Base-by-base conservation (phyloP, 2,888 invertebrate species). In the Erebia aethiops region DNA sequence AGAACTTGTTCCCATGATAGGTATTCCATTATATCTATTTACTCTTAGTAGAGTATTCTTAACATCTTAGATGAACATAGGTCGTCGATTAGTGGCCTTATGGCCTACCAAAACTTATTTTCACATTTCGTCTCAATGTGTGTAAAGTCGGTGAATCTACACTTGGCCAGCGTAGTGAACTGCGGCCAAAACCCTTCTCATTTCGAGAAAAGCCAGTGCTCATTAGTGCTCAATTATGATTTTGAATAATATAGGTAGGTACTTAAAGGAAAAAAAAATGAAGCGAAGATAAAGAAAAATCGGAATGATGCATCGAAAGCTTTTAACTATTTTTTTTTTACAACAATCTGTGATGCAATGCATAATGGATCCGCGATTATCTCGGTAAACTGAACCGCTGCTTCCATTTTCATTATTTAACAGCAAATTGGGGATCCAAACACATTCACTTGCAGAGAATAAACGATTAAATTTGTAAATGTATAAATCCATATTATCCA, bases 351-450 rank as follows among this genome's bases (percentile, higher is more conserved):
- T 14, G 65, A 56, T 65, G 65, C 65, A 49, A 26, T 64, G 64
- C 18, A 52, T 60, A 41, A 13, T 52, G 52, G 41, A 60, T 51
- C 52, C 14, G 16, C 67, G 67, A 67, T 67, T 67, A 67, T 67
- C 67, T 61, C 67, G 67, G 67, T 67, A 61, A 67, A 60, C 51
- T 67, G 67, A 51, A 52, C 67, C 67, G 67, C 67, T 61, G 67
- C 51, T 61, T 61, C 41, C 67, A 67, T 67, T 67, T 51, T 67
- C 58, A 58, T 51, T 67, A 67, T 49, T 67, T 58, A 58, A 67
- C 67, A 3, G 58, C 16, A 66, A 67, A 58, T 67, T 61, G 67
- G 18, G 51, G 60, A 18, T 67, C 10, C 67, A 60, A 49, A 46
- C 58, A 60, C 60, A 61, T 52, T 67, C 49, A 16, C 52, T 10